A percentile compares a stretch with the other conserved stretches of the same genome.
phyloP scores from a whole-genome alignment of 2,888 invertebrate species.

The Microlaimidae sp. region DNA sequence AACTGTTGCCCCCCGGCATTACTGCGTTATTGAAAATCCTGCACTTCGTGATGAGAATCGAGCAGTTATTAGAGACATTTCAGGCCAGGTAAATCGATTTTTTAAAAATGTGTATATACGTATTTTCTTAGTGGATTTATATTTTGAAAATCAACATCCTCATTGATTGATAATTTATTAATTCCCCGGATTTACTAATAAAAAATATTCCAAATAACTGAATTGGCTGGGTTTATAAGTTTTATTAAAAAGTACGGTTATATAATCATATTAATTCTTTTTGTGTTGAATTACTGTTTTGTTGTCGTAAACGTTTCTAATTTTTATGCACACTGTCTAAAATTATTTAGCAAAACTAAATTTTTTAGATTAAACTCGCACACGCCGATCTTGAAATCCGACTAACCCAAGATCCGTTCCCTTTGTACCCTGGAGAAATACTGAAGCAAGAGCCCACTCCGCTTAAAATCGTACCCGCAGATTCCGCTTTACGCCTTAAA shows the following conservation, averaged over 20 bases:
- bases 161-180: too few species aligned
- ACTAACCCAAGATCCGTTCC: constrained; percentile 42
- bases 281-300: too few species aligned
- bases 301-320: too few species aligned
- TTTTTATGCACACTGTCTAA: too few species aligned
- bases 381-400: constrained; percentile 43
- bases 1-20: constrained; percentile 41
- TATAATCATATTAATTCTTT: too few species aligned
- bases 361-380: constrained; percentile 22
- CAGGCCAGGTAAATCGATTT: constrained; percentile 36
- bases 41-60: constrained; percentile 35
- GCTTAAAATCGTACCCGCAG: constrained; percentile 39
- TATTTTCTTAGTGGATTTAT: too few species aligned
- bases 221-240: too few species aligned
- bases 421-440: constrained; percentile 42
- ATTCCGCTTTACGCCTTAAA: constrained; percentile 39
- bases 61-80: constrained; percentile 32
- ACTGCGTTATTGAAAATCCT: constrained; percentile 42
- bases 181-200: too few species aligned
- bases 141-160: too few species aligned
- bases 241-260: too few species aligned
- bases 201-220: too few species aligned
- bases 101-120: constrained; percentile 15
- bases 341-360: too few species aligned
- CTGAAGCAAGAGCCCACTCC: constrained; percentile 32